Base-by-base conservation (phyloP, 1,140 invertebrate species). In the Drosophila santomea region DNA sequence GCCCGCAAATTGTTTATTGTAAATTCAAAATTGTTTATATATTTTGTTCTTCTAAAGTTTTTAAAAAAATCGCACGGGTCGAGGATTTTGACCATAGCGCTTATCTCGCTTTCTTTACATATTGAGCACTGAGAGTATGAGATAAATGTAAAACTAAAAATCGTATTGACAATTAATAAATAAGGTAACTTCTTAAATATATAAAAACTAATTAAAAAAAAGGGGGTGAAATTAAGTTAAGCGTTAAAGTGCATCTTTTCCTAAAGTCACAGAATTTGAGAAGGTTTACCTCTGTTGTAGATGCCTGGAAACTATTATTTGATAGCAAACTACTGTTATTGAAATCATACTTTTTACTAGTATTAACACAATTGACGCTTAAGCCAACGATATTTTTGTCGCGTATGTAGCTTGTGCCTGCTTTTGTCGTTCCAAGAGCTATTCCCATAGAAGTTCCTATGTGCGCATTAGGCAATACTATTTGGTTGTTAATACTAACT, bases 311-410 rank as follows among this genome's bases (percentile, higher is more conserved):
- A 48, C 52, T 80, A 52, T 61, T 80, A 56, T 72, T 84, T 50
- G 62, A 44, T n/a, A 89, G 38, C 48, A 85, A 62, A 68, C 77
- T 85, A 64, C 71, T 85, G 45, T 73, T 80, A 50, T 80, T 76
- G 48, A 79, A 78, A 66, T 89, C 79, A 59, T 74, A 86, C 44
- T 83, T 86, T 32, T 77, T 77, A 74, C 45, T 78, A 45, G 50
- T 63, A 58, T 86, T 67, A 52, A 84, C 39, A 71, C 68, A 84
- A 69, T 48, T 68, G 39, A 83, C 64, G 59, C 55, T 58, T 14
- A 72, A 71, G 48, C 72, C 61, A 35, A 82, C 50, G 17, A 86
- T 32, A 35, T 45, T 63, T 8, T 80, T 83, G 5, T 82, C 78
- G 41, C 80, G 69, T 12, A 85, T 62, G 68, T 67, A 83, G n/a